Evolutionary conservation across 2,888 invertebrate genomes (phyloP), one percentile per base, ranked within the genome.

Genomic region (Noctua janthe): DNA sequence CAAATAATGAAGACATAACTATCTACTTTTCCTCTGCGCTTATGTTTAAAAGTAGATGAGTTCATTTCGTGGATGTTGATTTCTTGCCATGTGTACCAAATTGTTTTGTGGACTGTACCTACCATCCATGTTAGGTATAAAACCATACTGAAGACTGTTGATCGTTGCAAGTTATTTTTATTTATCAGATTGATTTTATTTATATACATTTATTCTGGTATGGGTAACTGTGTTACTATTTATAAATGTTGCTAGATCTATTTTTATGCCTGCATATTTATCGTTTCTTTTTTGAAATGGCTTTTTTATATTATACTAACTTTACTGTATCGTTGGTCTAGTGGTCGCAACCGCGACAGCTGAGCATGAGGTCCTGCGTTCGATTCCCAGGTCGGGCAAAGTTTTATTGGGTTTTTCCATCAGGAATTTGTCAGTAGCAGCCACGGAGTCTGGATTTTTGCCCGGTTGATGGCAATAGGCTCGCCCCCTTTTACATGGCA

Each of bases 91-190:
- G 8, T 29, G 20, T n/a, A 35, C 35, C 20, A 69, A 69, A 51
- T 4, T 39, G 20, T 54, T 75, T 71, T 71, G 13, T 71, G 70
- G 29, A 66, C 15, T 49, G n/a, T 64, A 64, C 49, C 47, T 64
- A 64, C 13, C 64, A 35, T 11, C 64, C 17, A 17, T 64, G 10
- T 20, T 64, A 20, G 1, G 20, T 56, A 56, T n/a, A 4, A 29
- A 11, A 59, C 35, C 20, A 20, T 39, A 39, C 20, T 39, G 20
- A 39, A 10, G n/a, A 71, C 43, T 15, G 71, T 15, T 47, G 35
- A 49, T 35, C 7, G 10, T 35, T 6, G 62, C 29, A 29, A 62
- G 62, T 62, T 29, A 29, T 62, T 62, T 29, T 29, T 43, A 39
- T 43, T n/a, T 39, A 74, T 54, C 23, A 10, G 0, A 1, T 43